Base-by-base conservation (phyloP, 1,140 invertebrate species). In the Trichomalopsis sarcophagae region DNA sequence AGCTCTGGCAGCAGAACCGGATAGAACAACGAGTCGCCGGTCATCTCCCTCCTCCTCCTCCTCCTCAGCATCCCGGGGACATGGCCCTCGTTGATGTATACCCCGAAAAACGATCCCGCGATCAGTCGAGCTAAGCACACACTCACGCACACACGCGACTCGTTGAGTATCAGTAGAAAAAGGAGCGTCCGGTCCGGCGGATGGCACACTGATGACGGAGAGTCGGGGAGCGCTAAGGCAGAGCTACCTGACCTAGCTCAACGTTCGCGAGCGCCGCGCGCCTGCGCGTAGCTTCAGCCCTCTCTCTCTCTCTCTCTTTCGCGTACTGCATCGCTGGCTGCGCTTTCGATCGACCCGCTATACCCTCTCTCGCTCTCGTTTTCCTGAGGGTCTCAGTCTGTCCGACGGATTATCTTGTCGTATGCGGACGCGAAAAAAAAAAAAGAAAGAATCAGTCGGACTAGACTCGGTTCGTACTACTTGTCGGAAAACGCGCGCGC, bases 191-290 rank as follows among this genome's bases (percentile, higher is more conserved):
- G 89, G 78, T 85, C n/a, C n/a, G 78, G 36, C 78, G 88, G 89
- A 90, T 91, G 90, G 89, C 90, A 90, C 90, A 90, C 89, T 90
- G 89, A 40, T 30, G 74, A 36, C 0, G 33, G 33, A 36, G 23
- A 44, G 7, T 23, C 78, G 68, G 30, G 33, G 36, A 82, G 62
- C 36, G 62, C 36, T 6, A 44, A 44, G 91, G 87, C 90, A 92
- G 90, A 92, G 91, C 92, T 93, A 92, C 92, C 92, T 93, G 93
- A 93, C 93, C 93, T 93, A 93, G 91, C 92, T 90, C 93, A 93
- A 93, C 92, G 33, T 90, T 91, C 90, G 92, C 92, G 91, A 90
- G 33, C 88, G 91, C 90, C 90, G 89, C 33, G 88, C 33, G 27
- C 2, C 10, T 10, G 30, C 7, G 10, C 9, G 13, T 10, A 27